Conservation (phyloP, 2,888 invertebrate genomes). For the Hirtodrosophila histrioides region DNA sequence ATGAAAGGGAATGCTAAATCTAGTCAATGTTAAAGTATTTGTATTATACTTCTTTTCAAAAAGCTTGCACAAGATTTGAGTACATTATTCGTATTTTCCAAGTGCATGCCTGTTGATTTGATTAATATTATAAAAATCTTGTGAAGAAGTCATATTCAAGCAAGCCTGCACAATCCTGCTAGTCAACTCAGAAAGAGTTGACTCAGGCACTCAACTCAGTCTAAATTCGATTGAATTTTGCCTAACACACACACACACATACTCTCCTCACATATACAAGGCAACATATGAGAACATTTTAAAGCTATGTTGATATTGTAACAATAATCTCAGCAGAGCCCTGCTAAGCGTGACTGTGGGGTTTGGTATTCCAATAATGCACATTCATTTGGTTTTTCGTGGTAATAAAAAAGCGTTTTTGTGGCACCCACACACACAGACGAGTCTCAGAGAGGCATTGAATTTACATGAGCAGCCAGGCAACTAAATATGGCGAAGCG, state of each 20-base stretch:
- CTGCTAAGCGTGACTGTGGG: neutral
- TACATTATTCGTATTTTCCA: conserved; percentile 12
- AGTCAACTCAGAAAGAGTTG: conserved; percentile 21
- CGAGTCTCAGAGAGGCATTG: neutral
- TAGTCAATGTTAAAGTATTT: conserved; percentile 18
- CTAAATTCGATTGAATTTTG: conserved; percentile 36
- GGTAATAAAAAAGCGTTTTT: conserved; percentile 43
- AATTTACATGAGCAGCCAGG: conserved; percentile 16
- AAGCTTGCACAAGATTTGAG: no score
- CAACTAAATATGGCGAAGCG: conserved; percentile 16
- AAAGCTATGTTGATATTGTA: conserved; percentile 1
- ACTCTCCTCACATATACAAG: no score
- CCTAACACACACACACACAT: conserved; percentile 12
- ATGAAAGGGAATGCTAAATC: conserved; percentile 15
- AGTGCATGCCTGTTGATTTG: conserved; percentile 38
- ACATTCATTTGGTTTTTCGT: conserved; percentile 40
- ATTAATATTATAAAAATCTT: conserved; percentile 61
- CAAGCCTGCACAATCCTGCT: no score
- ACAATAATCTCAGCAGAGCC: neutral
- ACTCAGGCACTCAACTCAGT: conserved; percentile 52
- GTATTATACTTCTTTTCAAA: no score
- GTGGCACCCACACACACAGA: conserved; percentile 11
- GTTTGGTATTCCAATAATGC: conserved; percentile 42
- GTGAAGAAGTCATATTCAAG: conserved; percentile 31
- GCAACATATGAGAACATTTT: conserved; percentile 11